These are phyloP conservation scores for Xylocampa areola DNA, from an alignment of 2,888 invertebrate species.

Conservation along the genomic window DNA sequence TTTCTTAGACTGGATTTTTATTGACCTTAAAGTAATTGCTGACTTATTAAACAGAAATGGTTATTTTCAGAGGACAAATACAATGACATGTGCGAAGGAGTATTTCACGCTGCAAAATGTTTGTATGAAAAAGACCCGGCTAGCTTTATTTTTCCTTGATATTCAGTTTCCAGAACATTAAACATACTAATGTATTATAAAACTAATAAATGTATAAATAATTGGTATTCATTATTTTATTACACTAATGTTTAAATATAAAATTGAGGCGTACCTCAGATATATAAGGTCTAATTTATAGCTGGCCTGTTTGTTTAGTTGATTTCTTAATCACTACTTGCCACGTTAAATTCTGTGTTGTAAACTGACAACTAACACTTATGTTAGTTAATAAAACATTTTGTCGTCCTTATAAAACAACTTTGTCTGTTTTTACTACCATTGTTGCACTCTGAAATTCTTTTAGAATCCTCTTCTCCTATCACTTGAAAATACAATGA, in stretches of 20 bases:
- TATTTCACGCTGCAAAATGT: constrained; percentile 78
- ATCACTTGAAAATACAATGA: constrained; percentile 20
- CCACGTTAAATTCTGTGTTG: constrained; percentile 17
- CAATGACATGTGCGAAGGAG: constrained; percentile 76
- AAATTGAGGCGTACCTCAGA: not conserved
- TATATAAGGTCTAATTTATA: too few species aligned
- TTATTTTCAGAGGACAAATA: constrained; percentile 80
- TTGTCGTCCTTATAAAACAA: constrained; percentile 30
- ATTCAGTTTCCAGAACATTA: constrained; percentile 39
- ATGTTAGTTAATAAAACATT: constrained; percentile 28
- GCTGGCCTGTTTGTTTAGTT: constrained; percentile 12
- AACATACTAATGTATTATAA: constrained; percentile 34
- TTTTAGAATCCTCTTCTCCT: not conserved
- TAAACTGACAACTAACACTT: constrained; percentile 31
- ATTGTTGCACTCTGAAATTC: constrained; percentile 18
- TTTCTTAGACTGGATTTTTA: too few species aligned
- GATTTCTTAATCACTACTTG: constrained; percentile 15
- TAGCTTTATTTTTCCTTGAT: constrained; percentile 78
- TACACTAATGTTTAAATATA: constrained; percentile 9
- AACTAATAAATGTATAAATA: constrained; percentile 52
- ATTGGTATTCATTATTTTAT: constrained; percentile 45
- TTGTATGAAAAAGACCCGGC: constrained; percentile 78
- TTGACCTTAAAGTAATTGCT: too few species aligned
- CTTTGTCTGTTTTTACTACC: constrained; percentile 10
- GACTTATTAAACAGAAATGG: too few species aligned